phyloP scores from a whole-genome alignment of 2,113 vertebrate species.

The Tringa solitaria region DNA sequence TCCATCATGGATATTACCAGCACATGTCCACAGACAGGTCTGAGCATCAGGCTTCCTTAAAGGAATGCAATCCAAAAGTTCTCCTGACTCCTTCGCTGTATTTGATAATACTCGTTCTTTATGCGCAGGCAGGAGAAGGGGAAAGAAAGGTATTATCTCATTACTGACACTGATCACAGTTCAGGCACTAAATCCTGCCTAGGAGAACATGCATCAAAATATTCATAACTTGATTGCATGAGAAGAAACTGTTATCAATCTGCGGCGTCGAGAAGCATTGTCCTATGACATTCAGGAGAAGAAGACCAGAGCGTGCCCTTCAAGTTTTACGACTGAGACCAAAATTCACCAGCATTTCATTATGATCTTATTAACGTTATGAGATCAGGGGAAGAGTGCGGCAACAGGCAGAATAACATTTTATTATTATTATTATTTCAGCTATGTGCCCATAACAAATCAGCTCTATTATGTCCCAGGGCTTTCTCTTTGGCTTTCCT shows the following conservation, averaged over 20 bases:
- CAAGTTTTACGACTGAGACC: neutral
- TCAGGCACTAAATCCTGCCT: slow-evolving; percentile 37
- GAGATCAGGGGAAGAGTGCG: neutral
- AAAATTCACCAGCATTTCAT: neutral
- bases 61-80: neutral
- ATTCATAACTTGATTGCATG: slow-evolving; percentile 8
- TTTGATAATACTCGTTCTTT: slow-evolving; percentile 3
- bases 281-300: neutral
- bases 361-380: neutral
- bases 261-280: neutral
- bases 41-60: neutral
- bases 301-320: neutral
- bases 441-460: neutral
- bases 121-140: slow-evolving; percentile 29
- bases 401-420: neutral
- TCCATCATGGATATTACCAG: neutral
- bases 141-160: neutral
- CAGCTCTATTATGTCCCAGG: neutral
- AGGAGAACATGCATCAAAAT: slow-evolving; percentile 13
- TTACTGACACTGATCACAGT: neutral
- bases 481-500: neutral
- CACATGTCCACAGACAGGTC: neutral
- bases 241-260: neutral
- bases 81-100: neutral
- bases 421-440: neutral